Evolutionary conservation across 2,888 invertebrate genomes (phyloP).

Genomic region (Drosophila testacea): DNA sequence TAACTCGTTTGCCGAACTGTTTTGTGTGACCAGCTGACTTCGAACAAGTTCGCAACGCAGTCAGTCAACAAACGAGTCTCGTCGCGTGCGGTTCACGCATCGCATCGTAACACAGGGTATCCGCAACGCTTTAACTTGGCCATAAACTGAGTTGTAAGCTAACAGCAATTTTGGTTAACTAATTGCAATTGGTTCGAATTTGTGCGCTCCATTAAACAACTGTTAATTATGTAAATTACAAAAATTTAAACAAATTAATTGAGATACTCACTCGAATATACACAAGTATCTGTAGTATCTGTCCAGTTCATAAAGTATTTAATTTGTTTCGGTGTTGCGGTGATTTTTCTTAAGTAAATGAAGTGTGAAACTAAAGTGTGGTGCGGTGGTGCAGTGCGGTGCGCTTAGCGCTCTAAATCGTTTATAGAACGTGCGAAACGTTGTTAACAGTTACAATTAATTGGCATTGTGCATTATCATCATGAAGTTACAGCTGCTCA

Average conservation of each 20-base stretch:
- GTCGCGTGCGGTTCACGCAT: slow-evolving; percentile 57
- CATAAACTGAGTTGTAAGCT: slow-evolving; percentile 22
- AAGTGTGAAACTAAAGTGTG: slow-evolving; percentile 26
- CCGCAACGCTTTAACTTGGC: slow-evolving; percentile 31
- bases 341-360: slow-evolving; percentile 19
- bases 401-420: slow-evolving; percentile 54
- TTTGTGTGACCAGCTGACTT: slow-evolving; percentile 40
- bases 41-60: slow-evolving; percentile 44
- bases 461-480: slow-evolving; percentile 34
- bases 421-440: slow-evolving; percentile 65
- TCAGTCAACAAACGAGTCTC: slow-evolving; percentile 68
- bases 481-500: slow-evolving; percentile 46
- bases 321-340: slow-evolving; percentile 16
- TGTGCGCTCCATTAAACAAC: slow-evolving; percentile 47
- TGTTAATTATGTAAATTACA: slow-evolving; percentile 35
- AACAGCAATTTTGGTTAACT: slow-evolving; percentile 15
- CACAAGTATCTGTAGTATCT: slow-evolving; percentile 12
- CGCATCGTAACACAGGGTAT: slow-evolving; percentile 24
- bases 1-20: slow-evolving; percentile 47
- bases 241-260: slow-evolving; percentile 9
- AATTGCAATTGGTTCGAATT: slow-evolving; percentile 23
- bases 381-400: slow-evolving; percentile 43
- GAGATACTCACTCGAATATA: slow-evolving; percentile 12
- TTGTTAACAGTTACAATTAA: slow-evolving; percentile 51
- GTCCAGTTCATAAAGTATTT: background rate